phyloP scores from a whole-genome alignment of 2,888 invertebrate genomes.

The Caradrina clavipalpis region DNA sequence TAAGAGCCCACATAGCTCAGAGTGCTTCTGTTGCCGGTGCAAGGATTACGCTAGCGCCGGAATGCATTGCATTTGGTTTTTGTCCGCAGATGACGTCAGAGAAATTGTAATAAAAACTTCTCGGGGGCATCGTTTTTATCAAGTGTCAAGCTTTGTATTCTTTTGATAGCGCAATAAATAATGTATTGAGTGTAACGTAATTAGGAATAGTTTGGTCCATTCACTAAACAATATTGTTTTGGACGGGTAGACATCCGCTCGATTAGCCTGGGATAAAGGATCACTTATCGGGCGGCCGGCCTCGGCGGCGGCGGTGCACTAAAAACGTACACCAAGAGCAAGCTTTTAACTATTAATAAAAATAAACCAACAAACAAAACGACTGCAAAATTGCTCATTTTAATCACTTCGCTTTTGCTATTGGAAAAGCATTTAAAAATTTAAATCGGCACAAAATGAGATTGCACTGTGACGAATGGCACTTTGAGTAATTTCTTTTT shows the following conservation, averaged over 20 bases:
- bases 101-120: constrained; percentile 79
- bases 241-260: constrained; percentile 73
- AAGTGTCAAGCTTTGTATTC: constrained; percentile 49
- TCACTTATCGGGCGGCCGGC: constrained; percentile 73
- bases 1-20: constrained; percentile 84
- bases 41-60: constrained; percentile 80
- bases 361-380: constrained; percentile 71
- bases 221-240: constrained; percentile 72
- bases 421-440: constrained; percentile 75
- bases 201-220: constrained; percentile 72
- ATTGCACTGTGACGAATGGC: constrained; percentile 76
- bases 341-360: constrained; percentile 79
- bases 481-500: constrained; percentile 75
- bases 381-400: constrained; percentile 73
- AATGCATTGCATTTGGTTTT: constrained; percentile 84
- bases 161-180: constrained; percentile 46
- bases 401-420: constrained; percentile 74
- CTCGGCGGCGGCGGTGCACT: constrained; percentile 61
- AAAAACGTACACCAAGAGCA: constrained; percentile 76
- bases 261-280: constrained; percentile 81
- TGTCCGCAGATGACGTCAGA: constrained; percentile 76
- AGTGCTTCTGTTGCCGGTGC: constrained; percentile 82
- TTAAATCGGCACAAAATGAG: constrained; percentile 74
- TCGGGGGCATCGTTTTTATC: constrained; percentile 65
- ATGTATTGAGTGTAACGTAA: constrained; percentile 53